A percentile compares a stretch with the other conserved stretches of the same genome.
Evolutionary conservation across 2,113 vertebrate species (phyloP).

Genomic region (Ophthalmotilapia sp.): DNA sequence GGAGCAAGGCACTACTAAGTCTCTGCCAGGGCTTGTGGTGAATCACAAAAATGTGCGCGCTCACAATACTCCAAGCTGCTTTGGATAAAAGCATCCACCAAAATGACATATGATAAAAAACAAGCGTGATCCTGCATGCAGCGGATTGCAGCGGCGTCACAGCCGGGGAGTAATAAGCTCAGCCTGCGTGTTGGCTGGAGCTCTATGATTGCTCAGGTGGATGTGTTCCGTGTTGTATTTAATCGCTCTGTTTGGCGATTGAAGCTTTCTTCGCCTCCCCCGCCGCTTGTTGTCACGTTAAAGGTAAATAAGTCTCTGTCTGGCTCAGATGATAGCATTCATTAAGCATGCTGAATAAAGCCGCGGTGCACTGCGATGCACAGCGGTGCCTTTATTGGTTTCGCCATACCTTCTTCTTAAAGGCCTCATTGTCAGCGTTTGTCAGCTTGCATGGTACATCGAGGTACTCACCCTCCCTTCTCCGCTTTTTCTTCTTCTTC

Average conservation of each 20-base stretch:
- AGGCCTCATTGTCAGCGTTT: constrained; percentile 33
- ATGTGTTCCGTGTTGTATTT: constrained; percentile 53
- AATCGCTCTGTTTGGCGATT: constrained; percentile 63
- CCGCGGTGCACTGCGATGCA: constrained; percentile 59
- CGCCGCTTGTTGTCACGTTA: constrained; percentile 76
- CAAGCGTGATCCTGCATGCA: constrained; percentile 49
- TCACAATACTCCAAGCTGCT: constrained; percentile 3
- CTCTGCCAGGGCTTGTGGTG: constrained; percentile 15
- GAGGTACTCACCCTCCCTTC: constrained; percentile 5
- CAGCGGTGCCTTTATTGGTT: constrained; percentile 58
- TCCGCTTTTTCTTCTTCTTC: neutral
- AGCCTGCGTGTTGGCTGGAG: constrained; percentile 44
- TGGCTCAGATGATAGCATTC: constrained; percentile 76
- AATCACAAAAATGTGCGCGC: constrained; percentile 21
- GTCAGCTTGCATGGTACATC: neutral
- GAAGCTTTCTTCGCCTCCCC: constrained; percentile 43
- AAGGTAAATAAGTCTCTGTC: constrained; percentile 85
- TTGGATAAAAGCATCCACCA: constrained; percentile 35
- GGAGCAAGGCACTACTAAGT: neutral
- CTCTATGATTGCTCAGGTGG: constrained; percentile 68
- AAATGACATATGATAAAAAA: constrained; percentile 56
- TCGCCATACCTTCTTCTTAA: constrained; percentile 32
- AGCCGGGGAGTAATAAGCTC: constrained; percentile 60
- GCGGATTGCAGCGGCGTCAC: constrained; percentile 50
- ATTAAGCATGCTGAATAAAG: constrained; percentile 77